Base-by-base conservation (phyloP, 2,888 invertebrate species). In the Lithophane semibrunnea region DNA sequence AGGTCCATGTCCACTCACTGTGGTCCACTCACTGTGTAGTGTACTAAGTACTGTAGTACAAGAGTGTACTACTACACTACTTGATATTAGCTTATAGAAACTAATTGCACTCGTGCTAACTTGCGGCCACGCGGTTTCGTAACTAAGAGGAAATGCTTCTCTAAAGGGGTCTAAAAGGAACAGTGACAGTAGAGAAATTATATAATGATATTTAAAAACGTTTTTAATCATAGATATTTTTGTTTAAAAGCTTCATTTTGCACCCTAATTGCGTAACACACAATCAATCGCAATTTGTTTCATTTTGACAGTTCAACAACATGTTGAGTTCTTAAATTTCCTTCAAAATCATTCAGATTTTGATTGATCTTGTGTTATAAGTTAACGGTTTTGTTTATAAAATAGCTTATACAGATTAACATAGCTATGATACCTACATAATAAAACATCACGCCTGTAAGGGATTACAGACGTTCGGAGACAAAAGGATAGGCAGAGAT, bases 61-160 rank as follows among this genome's bases (percentile, higher is more conserved):
- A 16, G 29, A 24, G 47, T 58, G 12, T 44, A 56, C 47, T 58
- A 56, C 68, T 76, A 64, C 16, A 52, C 24, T 24, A 60, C 65
- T 70, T 65, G 18, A 64, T 80, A 67, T 84, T 74, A 80, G n/a
- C 63, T 63, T 37, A 74, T 58, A 64, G 84, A 64, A 70, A 74
- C 60, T 84, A 81, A 78, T 81, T 83, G 82, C 75, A 74, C 74
- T 70, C 70, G 24, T 70, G 49, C 21, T 54, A 67, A 67, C 74
- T 70, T 83, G 79, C 47, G 74, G 68, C 12, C 21, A 10, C 24
- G 84, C 61, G 80, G 70, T 75, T 74, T 60, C 21, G 66, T 70
- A 66, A 66, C 54, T 29, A 18, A 61, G 42, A 63, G 69, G n/a
- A 79, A 79, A 61, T 69, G 24, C n/a, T 24, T 66, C 61, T 65